Conservation (phyloP, 2,888 invertebrate genomes). For the Meta bourneti region DNA sequence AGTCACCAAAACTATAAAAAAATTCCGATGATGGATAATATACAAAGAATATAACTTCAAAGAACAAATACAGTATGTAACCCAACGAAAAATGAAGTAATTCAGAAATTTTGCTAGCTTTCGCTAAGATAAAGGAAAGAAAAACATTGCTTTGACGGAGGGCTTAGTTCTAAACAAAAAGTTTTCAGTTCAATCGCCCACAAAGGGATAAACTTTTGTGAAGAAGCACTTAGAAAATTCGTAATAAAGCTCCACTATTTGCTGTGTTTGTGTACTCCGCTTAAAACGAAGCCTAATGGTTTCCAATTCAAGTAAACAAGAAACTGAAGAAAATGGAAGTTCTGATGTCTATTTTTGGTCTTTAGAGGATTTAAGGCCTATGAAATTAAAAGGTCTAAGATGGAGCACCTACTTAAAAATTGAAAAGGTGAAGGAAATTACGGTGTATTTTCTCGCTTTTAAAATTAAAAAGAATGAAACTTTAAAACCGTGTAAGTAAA, state of each 20-base stretch:
- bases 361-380: neutral
- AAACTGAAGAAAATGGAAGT: neutral
- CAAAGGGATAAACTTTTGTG: neutral
- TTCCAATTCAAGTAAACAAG: neutral
- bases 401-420: neutral
- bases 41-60: neutral
- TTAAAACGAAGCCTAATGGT: neutral
- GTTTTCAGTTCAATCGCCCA: neutral
- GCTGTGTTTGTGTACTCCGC: neutral
- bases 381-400: neutral
- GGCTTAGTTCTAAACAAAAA: neutral
- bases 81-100: neutral
- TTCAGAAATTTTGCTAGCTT: neutral
- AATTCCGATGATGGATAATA: too few relatives aligned
- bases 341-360: neutral
- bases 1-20: too few relatives aligned
- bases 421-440: neutral
- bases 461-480: too few relatives aligned
- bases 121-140: conserved; percentile 1
- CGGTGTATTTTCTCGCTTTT: too few relatives aligned
- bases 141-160: conserved; percentile 10
- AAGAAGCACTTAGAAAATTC: neutral
- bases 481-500: too few relatives aligned
- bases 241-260: neutral
- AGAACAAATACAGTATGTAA: neutral